These are phyloP conservation scores for Vulpes ferrilata DNA, from an alignment of 2,113 vertebrate genomes.

Conservation along the genomic window DNA sequence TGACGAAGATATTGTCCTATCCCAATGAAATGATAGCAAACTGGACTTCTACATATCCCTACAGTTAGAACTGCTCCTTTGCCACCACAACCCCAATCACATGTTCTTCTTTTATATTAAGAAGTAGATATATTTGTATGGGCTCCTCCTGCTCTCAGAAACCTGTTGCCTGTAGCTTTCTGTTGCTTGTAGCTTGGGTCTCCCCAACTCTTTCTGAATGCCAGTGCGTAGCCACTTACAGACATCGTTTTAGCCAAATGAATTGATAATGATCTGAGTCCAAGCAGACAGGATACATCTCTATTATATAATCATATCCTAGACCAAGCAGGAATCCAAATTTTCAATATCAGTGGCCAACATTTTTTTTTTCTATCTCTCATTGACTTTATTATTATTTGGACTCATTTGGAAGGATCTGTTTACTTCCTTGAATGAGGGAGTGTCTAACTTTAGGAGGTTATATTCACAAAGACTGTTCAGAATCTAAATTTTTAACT, in stretches of 20 bases:
- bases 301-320: background rate
- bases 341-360: background rate
- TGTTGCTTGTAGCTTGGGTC: background rate
- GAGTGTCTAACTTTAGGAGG: background rate
- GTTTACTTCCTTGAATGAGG: background rate
- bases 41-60: background rate
- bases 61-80: background rate
- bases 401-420: background rate
- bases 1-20: background rate
- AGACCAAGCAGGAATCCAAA: background rate
- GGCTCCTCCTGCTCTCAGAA: background rate
- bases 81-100: background rate
- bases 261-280: slow-evolving; percentile 41
- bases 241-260: background rate
- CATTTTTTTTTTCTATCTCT: background rate
- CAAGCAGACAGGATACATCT: background rate
- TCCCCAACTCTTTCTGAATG: slow-evolving; percentile 1
- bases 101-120: slow-evolving; percentile 9
- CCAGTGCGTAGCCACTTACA: background rate
- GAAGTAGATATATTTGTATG: background rate
- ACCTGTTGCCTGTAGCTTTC: background rate
- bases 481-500: slow-evolving; percentile 26
- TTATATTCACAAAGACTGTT: slow-evolving; percentile 37
- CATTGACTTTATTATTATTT: slow-evolving; percentile 32
- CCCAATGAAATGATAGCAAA: background rate